Evolutionary conservation across 2,113 vertebrate species (phyloP), one percentile per base, ranked within the genome.

Genomic region (Hippocampus comes): DNA sequence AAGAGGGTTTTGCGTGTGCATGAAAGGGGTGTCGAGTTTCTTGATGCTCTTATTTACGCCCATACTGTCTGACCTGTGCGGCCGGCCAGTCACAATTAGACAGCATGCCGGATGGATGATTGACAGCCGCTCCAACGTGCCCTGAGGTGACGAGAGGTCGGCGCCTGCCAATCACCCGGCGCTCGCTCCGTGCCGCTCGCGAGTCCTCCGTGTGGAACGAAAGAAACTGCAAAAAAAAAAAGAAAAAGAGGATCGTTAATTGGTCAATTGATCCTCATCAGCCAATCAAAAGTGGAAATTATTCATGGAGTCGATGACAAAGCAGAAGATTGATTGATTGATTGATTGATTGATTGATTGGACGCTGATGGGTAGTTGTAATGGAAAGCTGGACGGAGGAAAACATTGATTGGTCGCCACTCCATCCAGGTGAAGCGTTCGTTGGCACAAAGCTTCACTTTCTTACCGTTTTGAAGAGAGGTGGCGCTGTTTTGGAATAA

Each of bases 261-360:
- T 83, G 71, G 81, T 77, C 79, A 75, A 89, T 89, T 88, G 85
- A 85, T 86, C 76, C 68, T 76, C 67, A 21, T 74, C 72, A 66
- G 72, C 63, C 80, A 81, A 80, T 88, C 73, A 78, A 38, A 73
- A 9, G 5, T 55, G 30, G 84, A 76, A 82, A 89, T 89, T 80
- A 87, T 85, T 85, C 68, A 87, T 80, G 71, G 42, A 27, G 21
- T 25, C 60, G 72, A 79, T 70, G 78, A 76, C 68, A 30, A 70
- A 25, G 59, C 74, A 63, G 59, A 70, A 38, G 72, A 70, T 63
- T 60, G 68, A 34, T n/a, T 73, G 63, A 60, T 25, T 0, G 20
- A 60, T 25, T 0, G 20, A 38, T 38, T 38, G 34, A 38, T 30
- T 30, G 30, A 43, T 43, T 43, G 30, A 30, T 38, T 38, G 34